Evolutionary conservation across 2,797 vertebrate species (phyloP).

Genomic region (Artibeus lituratus): DNA sequence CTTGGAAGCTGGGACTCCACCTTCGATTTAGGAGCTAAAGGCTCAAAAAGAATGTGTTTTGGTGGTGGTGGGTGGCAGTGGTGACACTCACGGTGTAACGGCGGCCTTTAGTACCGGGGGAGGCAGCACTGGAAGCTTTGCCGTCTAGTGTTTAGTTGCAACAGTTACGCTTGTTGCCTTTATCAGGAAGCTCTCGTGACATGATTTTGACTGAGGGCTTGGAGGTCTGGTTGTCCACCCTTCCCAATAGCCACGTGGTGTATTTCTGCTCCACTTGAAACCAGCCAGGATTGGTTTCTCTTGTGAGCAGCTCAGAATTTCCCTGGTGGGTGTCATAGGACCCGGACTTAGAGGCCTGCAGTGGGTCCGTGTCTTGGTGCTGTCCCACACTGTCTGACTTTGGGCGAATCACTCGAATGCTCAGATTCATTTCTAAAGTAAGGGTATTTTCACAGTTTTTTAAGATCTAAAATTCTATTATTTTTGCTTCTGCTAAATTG

Average conservation of each 20-base stretch:
- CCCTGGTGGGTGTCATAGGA: background rate
- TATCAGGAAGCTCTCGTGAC: background rate
- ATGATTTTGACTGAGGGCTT: background rate
- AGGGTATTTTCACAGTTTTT: background rate
- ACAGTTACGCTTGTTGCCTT: background rate
- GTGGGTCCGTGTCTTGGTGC: background rate
- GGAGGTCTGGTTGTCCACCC: background rate
- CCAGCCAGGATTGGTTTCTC: background rate
- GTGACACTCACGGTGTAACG: background rate
- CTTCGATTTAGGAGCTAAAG: background rate
- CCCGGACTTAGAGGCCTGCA: background rate
- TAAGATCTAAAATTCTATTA: background rate
- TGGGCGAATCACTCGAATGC: background rate
- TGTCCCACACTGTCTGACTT: background rate
- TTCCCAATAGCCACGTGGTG: background rate
- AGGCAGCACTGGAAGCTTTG: background rate
- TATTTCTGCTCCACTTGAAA: conserved; percentile 1
- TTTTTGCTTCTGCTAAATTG: background rate
- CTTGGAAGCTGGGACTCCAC: background rate
- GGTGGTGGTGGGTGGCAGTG: background rate
- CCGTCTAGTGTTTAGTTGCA: background rate
- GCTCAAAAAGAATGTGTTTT: background rate
- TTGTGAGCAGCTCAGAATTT: background rate
- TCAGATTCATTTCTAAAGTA: conserved; percentile 20
- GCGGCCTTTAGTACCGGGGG: background rate